These are phyloP conservation scores for Harlomillsia oculata DNA, from an alignment of 1,140 invertebrate genomes.

Conservation along the genomic window DNA sequence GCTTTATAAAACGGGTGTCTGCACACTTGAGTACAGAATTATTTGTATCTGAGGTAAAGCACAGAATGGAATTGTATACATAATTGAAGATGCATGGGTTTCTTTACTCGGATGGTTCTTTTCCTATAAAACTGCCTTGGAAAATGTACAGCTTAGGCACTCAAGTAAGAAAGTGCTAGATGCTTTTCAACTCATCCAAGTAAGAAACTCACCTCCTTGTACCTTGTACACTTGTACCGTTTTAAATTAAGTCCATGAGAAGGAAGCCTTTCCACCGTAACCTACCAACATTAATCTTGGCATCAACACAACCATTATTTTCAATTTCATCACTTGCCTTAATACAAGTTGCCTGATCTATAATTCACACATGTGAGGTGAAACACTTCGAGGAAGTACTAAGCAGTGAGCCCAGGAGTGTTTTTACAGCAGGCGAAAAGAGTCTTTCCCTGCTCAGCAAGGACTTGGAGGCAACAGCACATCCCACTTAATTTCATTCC, in stretches of 20 bases:
- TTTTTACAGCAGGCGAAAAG: background rate
- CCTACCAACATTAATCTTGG: slow-evolving; percentile 13
- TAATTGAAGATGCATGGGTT: too few species aligned
- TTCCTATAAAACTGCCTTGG: too few species aligned
- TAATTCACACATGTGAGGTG: slow-evolving; percentile 15
- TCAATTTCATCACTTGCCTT: slow-evolving; percentile 26
- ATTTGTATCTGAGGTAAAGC: too few species aligned
- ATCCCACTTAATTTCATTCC: slow-evolving; percentile 10
- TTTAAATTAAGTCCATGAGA: background rate
- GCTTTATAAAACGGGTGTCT: too few species aligned
- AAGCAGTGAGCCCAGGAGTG: background rate
- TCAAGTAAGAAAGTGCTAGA: background rate
- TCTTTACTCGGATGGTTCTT: too few species aligned
- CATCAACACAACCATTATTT: slow-evolving; percentile 26
- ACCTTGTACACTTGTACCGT: background rate
- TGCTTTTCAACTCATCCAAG: background rate
- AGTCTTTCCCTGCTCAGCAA: background rate
- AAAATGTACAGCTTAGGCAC: background rate
- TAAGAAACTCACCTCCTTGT: background rate
- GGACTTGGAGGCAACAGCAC: background rate
- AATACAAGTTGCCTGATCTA: slow-evolving; percentile 3
- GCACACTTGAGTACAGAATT: too few species aligned
- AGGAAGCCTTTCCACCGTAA: too few species aligned
- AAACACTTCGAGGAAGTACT: background rate
- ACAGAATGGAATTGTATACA: too few species aligned